A percentile compares a stretch with the other conserved stretches of the same genome.
phyloP scores from a whole-genome alignment of 2,797 vertebrate species.

The Acropternis orthonyx region DNA sequence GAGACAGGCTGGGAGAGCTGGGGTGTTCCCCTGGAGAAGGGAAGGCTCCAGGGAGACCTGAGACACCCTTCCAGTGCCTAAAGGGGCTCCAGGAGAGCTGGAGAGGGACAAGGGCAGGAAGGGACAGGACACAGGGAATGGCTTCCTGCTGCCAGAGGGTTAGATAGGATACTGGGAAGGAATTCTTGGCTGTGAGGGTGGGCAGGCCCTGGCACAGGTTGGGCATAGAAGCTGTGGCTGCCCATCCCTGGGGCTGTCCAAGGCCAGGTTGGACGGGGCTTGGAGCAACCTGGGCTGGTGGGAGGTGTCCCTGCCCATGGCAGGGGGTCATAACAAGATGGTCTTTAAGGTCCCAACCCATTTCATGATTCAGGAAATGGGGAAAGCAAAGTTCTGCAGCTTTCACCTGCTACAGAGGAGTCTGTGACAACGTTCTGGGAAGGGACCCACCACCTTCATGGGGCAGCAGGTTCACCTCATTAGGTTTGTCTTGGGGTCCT shows the following conservation, averaged over 20 bases:
- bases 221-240: not conserved
- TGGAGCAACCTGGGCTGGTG: not conserved
- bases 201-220: not conserved
- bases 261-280: rapidly evolving
- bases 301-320: not conserved
- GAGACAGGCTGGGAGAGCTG: not conserved
- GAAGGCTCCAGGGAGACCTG: not conserved
- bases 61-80: not conserved
- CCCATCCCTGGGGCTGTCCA: not conserved
- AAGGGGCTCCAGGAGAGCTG: not conserved
- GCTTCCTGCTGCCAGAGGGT: not conserved
- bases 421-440: rapidly evolving
- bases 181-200: not conserved
- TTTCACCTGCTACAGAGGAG: not conserved
- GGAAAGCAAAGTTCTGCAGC: not conserved
- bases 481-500: not conserved
- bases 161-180: not conserved
- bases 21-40: not conserved
- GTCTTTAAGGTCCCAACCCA: not conserved
- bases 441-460: not conserved
- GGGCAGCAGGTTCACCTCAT: rapidly evolving
- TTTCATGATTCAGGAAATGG: not conserved
- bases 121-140: not conserved
- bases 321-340: not conserved
- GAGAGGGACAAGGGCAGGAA: no score